Conservation (phyloP, 2,797 vertebrate genomes). For the Aratinga solstitialis region DNA sequence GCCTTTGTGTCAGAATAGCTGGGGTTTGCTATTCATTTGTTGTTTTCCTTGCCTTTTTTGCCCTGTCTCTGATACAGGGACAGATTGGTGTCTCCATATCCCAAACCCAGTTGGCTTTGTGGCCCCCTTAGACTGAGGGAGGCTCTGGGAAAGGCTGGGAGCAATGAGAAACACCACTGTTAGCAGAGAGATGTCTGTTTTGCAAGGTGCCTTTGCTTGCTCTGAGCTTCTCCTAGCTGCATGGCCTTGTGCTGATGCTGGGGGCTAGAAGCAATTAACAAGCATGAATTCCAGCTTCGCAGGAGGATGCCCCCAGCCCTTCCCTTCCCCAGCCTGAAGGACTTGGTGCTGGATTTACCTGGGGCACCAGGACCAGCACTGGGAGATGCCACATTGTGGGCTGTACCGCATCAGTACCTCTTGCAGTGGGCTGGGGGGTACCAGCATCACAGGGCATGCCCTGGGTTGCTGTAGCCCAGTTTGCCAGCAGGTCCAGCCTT, state of each 20-base stretch:
- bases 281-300: background rate
- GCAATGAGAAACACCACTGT: background rate
- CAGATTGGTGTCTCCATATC: background rate
- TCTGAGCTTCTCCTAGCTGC: background rate
- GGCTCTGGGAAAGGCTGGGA: background rate
- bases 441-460: background rate
- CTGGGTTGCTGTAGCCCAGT: background rate
- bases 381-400: rapidly evolving
- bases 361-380: background rate
- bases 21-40: background rate
- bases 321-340: background rate
- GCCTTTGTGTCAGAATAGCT: background rate
- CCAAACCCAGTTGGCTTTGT: background rate
- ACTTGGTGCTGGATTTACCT: background rate
- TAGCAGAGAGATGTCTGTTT: background rate
- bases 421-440: rapidly evolving
- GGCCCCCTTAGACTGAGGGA: background rate
- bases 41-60: background rate
- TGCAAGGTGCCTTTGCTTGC: background rate
- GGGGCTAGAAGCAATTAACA: background rate
- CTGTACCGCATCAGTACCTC: background rate
- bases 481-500: background rate
- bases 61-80: background rate
- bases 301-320: background rate
- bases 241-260: rapidly evolving